phyloP scores from a whole-genome alignment of 2,113 vertebrate species.

The Sclerurus mexicanus region DNA sequence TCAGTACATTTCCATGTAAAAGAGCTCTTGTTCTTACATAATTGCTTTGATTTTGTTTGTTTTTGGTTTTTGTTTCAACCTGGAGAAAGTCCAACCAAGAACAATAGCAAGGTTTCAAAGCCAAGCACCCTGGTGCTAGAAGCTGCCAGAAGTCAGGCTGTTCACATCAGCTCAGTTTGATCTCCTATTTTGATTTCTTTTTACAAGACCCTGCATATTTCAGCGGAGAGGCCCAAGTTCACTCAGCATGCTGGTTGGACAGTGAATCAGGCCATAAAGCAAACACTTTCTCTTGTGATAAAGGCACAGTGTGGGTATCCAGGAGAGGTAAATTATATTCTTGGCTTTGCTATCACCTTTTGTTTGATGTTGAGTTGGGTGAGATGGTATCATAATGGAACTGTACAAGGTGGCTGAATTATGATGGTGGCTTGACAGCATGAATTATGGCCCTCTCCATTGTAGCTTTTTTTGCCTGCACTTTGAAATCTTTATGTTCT shows the following conservation, averaged over 20 bases:
- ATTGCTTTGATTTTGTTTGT: background rate
- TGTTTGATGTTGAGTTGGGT: constrained; percentile 33
- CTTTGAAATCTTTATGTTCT: background rate
- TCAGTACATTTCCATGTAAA: background rate
- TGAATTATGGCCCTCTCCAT: background rate
- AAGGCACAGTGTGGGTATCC: background rate
- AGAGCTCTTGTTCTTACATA: background rate
- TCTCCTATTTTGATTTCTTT: constrained; percentile 12
- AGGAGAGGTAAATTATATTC: background rate
- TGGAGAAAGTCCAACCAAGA: constrained; percentile 17
- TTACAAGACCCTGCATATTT: background rate
- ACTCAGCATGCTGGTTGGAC: fast-evolving
- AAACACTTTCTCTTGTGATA: background rate
- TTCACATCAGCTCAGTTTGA: background rate
- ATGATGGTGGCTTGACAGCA: background rate
- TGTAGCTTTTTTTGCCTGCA: background rate
- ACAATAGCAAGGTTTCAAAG: background rate
- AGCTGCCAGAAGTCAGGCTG: background rate
- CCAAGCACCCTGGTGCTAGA: background rate
- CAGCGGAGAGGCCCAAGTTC: background rate
- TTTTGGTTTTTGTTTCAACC: background rate
- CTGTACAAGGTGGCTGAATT: background rate
- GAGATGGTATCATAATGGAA: constrained; percentile 40
- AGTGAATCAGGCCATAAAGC: background rate
- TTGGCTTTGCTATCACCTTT: constrained; percentile 35